These are phyloP conservation scores for Nasonia oneida DNA, from an alignment of 2,888 invertebrate genomes.

Conservation along the genomic window DNA sequence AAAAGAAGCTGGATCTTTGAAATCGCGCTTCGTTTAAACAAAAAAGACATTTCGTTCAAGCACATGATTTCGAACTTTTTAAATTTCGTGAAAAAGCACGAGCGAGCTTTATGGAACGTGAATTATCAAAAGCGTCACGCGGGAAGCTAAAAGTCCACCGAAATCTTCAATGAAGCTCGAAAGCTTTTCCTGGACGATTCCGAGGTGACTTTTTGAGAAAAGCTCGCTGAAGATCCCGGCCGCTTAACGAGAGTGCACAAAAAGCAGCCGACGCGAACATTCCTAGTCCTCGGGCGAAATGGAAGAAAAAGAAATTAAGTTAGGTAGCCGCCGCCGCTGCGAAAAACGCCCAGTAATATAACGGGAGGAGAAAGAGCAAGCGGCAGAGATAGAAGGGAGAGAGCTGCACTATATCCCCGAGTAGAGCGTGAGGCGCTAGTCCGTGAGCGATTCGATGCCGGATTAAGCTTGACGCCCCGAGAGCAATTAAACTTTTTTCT, in stretches of 20 bases:
- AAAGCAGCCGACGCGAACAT: neutral
- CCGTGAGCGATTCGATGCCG: conserved; percentile 46
- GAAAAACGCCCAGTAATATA: conserved; percentile 26
- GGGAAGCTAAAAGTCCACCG: no score
- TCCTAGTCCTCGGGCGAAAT: neutral
- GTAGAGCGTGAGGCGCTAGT: neutral
- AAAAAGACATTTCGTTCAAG: no score
- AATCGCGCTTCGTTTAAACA: no score
- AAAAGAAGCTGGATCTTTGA: neutral
- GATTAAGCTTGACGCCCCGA: conserved; percentile 40
- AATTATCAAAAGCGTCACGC: no score
- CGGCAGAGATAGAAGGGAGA: neutral
- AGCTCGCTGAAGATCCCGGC: neutral
- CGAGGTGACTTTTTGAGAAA: neutral
- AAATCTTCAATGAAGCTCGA: neutral
- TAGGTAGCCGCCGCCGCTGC: neutral
- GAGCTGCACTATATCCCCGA: neutral
- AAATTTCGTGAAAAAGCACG: no score
- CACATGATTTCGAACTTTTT: no score
- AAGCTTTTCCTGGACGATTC: neutral
- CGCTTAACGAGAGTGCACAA: neutral
- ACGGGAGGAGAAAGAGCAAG: neutral
- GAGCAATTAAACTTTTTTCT: conserved; percentile 49
- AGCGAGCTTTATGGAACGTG: no score
- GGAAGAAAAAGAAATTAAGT: conserved; percentile 21